Base-by-base conservation (phyloP, 2,113 vertebrate genomes). In the Brachyistius frenatus region DNA sequence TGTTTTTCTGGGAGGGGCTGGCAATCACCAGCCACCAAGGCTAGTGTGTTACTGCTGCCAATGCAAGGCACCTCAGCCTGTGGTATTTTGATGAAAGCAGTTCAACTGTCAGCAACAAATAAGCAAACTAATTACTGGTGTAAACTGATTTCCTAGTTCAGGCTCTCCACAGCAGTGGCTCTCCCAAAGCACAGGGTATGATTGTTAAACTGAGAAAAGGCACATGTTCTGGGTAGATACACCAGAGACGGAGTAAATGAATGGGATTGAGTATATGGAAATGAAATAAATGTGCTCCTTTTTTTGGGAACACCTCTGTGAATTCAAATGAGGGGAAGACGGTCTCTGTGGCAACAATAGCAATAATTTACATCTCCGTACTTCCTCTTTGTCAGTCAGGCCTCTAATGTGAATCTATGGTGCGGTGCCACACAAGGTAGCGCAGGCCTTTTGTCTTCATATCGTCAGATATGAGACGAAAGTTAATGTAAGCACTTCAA, bases 141-240 rank as follows among this genome's bases (percentile, higher is more conserved):
- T 89, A 84, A 84, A 85, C 91, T 90, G 91, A 93, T 92, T 92
- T 93, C 87, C 86, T 90, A 81, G 70, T 90, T 89, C 71, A 58
- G 58, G 63, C 78, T 64, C 83, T 69, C 65, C 63, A 71, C 78
- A 79, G 85, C 73, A 73, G 81, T 71, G 68, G 44, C 46, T 78
- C 66, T 84, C 83, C 75, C 84, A 61, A 53, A 88, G 88, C 68
- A 15, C 58, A 35, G n/a, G 49, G 35, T 57, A n/a, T 79, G 83
- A 90, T 89, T 93, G 88, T 89, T 84, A 88, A 85, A 91, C 78
- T 83, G 73, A 92, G 88, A 89, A 89, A 91, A 87, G 86, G 87
- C 89, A 84, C 87, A 90, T 89, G 87, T 87, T 88, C 85, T 75
- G 73, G 60, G 58, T 65, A 75, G 76, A 70, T 74, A 76, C 86